Base-by-base conservation (phyloP, 2,888 invertebrate species). In the Scaptodrosophila latifasciaeformis region DNA sequence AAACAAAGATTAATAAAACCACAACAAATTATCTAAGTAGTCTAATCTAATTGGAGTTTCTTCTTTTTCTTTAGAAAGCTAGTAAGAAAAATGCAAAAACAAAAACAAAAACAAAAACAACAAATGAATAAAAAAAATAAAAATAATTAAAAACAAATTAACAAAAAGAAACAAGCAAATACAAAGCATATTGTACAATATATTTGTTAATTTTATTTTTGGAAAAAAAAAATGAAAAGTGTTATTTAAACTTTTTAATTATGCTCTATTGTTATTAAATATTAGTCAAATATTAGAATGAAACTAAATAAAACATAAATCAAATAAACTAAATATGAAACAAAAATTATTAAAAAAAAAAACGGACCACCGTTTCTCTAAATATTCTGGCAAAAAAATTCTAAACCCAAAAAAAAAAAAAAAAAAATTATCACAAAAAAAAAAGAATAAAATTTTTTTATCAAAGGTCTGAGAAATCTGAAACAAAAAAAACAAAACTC, bases 41-140 rank as follows among this genome's bases (percentile, higher is more conserved):
- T 62, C 69, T 70, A 68, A 72, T 70, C 75, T 75, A 77, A 74
- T 74, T 74, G 74, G 78, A 77, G 75, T 75, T 77, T 74, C 75
- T 74, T 77, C 75, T 71, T 78, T n/a, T 74, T 74, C 75, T 69
- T 77, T 74, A 74, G 78, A 77, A 67, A 19, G 61, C 78, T 74
- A 81, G 67, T 72, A 46, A 49, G 35, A 35, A 55, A 49, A 49
- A 52, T 37, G 42, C 43, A 34, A 13, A 54, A 62, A 54, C 52
- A 24, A 43, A 12, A 54, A 62, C 47, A 49, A 44, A 49, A 59
- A 59, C 40, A 55, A 49, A 53, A 54, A 56, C 37, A 61, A 46
- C 34, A 63, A 67, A 61, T 30, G 31, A 37, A 43, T 31, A 42
- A 51, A 34, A 46, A 24, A 54, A 57, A 54, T 40, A 54, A 50